phyloP scores from a whole-genome alignment of 1,140 invertebrate species.

The Camponotus vicinus region DNA sequence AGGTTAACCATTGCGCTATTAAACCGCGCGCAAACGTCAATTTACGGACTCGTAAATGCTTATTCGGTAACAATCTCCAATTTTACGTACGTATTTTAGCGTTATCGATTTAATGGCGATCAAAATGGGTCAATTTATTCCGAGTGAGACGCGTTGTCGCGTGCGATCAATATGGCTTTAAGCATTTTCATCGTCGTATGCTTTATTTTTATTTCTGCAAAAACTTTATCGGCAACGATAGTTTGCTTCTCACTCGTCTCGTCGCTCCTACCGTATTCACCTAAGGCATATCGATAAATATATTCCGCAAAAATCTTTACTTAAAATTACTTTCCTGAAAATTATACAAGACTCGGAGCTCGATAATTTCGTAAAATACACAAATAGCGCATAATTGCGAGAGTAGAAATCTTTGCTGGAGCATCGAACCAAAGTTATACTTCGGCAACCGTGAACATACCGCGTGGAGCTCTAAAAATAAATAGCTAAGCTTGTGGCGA shows the following conservation, averaged over 20 bases:
- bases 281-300: not conserved
- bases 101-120: constrained; percentile 50
- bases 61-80: constrained; percentile 37
- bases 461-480: constrained; percentile 50
- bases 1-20: not conserved
- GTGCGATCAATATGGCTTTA: constrained; percentile 39
- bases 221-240: not conserved
- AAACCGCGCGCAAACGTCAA: constrained; percentile 7
- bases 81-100: constrained; percentile 48
- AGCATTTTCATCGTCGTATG: constrained; percentile 31
- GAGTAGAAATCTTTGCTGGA: constrained; percentile 18
- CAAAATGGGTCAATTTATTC: constrained; percentile 54
- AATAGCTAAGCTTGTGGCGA: constrained; percentile 30
- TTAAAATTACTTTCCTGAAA: not conserved
- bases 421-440: constrained; percentile 30
- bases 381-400: not conserved
- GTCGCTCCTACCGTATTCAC: not conserved
- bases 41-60: constrained; percentile 30
- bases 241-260: not conserved
- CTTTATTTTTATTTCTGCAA: constrained; percentile 35
- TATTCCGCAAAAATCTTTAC: not conserved
- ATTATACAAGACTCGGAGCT: not conserved
- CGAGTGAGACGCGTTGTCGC: constrained; percentile 17
- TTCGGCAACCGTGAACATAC: constrained; percentile 40
- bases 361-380: not conserved